Base-by-base conservation (phyloP, 2,888 invertebrate species). In the Bombylius discolor region DNA sequence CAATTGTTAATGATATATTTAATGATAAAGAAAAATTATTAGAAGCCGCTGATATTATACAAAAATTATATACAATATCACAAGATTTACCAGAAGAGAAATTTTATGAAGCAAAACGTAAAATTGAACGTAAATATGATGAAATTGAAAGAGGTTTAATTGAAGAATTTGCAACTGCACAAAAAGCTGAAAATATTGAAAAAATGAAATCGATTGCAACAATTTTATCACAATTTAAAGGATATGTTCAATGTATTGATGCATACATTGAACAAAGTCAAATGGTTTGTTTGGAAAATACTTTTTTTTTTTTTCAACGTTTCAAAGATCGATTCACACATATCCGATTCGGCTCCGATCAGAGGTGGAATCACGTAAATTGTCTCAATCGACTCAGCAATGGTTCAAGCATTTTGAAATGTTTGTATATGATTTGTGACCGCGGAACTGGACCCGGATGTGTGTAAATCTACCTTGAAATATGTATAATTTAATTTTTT, bases 191-290 rank as follows among this genome's bases (percentile, higher is more conserved):
- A 62, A 90, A 97, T 69, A 82, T 86, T 62, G 78, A 80, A 44
- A 83, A 89, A 65, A 98, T 99, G 97, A 94, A 90, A 67, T 88
- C 91, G 65, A 84, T 97, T 61, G 96, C 98, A 0, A 82, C 81
- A 53, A 89, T 97, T 50, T 78, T 99, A 65, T 89, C 91, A 0
- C 92, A 97, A 67, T 99, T 99, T 68, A 97, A 96, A 77, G 91
- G 95, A 3, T 98, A 97, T 73, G 88, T 91, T 0, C 90, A 94
- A 63, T 98, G 97, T 74, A 85, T 99, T 52, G 91, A 98, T 77
- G 93, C 94, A 1, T 99, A 90, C 69, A 97, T 99, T 66, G 95
- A 96, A 69, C 91, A 95, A 64, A 91, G 95, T 71, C 96, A 97
- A 78, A 85, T 88, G 82, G 89, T 88, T 77, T 58, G 57, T 58